Base-by-base conservation (phyloP, 2,797 vertebrate species). In the Bradypodion ventrale region DNA sequence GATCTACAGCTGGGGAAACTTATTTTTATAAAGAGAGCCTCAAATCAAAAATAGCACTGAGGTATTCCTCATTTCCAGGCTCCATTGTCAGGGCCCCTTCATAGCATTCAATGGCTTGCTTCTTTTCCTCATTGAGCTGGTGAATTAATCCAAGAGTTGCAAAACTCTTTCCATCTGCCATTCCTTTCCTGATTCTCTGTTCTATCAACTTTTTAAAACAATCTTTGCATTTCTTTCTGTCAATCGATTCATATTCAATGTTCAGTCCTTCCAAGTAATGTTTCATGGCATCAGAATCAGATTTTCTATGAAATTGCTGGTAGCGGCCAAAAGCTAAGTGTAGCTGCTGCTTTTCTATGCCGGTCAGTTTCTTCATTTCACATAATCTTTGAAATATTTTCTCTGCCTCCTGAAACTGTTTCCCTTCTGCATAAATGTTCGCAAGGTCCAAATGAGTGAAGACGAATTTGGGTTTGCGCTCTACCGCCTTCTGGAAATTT, bases 91-190 rank as follows among this genome's bases (percentile, higher is more conserved):
- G 32, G 46, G 97, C 96, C 91, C 88, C 88, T 89, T 96, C 82
- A 69, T 96, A 97, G 60, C 90, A 96, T 42, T 94, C 70, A 52
- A 93, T 88, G 35, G 96, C 96, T 84, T 92, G 25, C 16, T 0
- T n/a, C 83, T 88, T 95, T 59, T 96, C 73, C 27, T 89, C 90
- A 3, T 85, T 82, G 4, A 94, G 90, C 2, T 91, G 92, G 79
- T 95, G 87, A 84, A 96, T 1, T 0, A 95, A 87, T n/a, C 95
- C 96, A 56, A 96, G 95, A 2, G 93, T 93, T 23, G 88, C 94
- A 83, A 95, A 93, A 80, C 93, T 92, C 32, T 90, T 68, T 56
- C 93, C 93, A 72, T 95, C 90, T 25, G 4, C 62, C 7, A 52
- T n/a, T 46, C 94, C 80, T 0, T 4, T 73, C 23, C 0, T 1